A percentile compares a stretch with the other conserved stretches of the same genome.
Conservation (phyloP, 2,113 vertebrate genomes). For the Oreochromis niloticus region DNA sequence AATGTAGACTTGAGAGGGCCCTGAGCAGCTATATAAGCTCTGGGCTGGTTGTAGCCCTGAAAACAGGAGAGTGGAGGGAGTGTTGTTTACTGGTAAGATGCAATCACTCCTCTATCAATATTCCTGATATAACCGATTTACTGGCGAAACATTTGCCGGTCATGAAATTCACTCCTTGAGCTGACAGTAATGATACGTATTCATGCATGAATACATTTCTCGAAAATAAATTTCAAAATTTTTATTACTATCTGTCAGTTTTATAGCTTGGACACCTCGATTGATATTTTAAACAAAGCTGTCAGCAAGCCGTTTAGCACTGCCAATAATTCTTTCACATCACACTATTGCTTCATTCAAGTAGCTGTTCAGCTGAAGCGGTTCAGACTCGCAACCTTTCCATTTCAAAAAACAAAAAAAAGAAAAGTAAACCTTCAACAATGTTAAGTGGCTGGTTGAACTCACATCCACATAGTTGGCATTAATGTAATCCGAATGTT, state of each 20-base stretch:
- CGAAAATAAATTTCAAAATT: background rate
- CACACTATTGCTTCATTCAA: background rate
- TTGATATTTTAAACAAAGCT: background rate
- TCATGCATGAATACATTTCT: background rate
- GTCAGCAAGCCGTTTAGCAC: background rate
- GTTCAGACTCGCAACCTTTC: background rate
- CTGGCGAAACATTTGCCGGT: background rate
- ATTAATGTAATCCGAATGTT: conserved; percentile 99
- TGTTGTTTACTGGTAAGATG: background rate
- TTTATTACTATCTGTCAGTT: background rate
- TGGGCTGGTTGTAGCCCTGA: conserved; percentile 95
- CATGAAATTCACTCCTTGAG: background rate
- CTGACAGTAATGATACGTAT: background rate
- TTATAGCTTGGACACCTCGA: background rate
- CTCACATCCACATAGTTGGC: conserved; percentile 99
- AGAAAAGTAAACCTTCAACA: background rate
- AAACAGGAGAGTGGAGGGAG: conserved; percentile 5
- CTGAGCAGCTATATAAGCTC: conserved; percentile 97
- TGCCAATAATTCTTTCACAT: background rate
- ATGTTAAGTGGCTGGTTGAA: conserved; percentile 24
- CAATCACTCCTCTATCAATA: conserved; percentile 1
- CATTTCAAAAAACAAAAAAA: background rate
- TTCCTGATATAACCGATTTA: background rate
- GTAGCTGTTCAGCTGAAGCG: background rate
- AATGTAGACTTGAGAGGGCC: conserved; percentile 98